Evolutionary conservation across 2,888 invertebrate genomes (phyloP).

Genomic region (Cinara cedri): DNA sequence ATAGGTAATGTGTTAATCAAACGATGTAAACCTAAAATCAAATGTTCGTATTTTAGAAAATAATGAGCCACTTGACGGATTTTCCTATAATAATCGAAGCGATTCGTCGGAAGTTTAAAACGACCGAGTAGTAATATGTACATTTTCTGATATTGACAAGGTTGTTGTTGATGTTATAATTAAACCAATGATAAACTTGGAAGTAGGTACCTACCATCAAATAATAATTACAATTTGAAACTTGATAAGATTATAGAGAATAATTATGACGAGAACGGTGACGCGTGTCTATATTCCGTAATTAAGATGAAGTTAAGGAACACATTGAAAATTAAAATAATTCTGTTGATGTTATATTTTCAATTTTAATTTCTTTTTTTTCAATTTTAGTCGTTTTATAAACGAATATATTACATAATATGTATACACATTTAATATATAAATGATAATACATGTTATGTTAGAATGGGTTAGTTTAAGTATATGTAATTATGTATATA

Average conservation of each 20-base stretch:
- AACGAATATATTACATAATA: too few relatives aligned
- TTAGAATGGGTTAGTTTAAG: too few relatives aligned
- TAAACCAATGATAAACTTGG: not conserved
- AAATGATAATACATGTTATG: too few relatives aligned
- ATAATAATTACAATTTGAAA: conserved; percentile 3
- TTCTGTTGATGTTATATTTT: too few relatives aligned
- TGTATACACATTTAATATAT: too few relatives aligned
- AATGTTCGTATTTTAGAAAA: not conserved
- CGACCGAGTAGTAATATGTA: not conserved
- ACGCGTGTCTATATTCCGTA: too few relatives aligned
- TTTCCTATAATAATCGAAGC: not conserved
- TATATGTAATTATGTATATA: too few relatives aligned
- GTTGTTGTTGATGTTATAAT: conserved; percentile 6
- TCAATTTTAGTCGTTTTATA: too few relatives aligned
- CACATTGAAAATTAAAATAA: too few relatives aligned
- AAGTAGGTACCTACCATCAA: not conserved
- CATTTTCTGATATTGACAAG: not conserved
- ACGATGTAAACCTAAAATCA: not conserved
- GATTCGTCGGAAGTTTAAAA: not conserved
- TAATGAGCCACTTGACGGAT: not conserved
- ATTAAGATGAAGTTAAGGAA: too few relatives aligned
- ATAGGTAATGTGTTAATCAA: too few relatives aligned
- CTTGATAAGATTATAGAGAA: not conserved
- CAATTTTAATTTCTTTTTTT: too few relatives aligned
- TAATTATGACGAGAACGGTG: not conserved